Evolutionary conservation across 1,140 invertebrate genomes (phyloP), one percentile per base, ranked within the genome.

Genomic region (Chelonus insularis): DNA sequence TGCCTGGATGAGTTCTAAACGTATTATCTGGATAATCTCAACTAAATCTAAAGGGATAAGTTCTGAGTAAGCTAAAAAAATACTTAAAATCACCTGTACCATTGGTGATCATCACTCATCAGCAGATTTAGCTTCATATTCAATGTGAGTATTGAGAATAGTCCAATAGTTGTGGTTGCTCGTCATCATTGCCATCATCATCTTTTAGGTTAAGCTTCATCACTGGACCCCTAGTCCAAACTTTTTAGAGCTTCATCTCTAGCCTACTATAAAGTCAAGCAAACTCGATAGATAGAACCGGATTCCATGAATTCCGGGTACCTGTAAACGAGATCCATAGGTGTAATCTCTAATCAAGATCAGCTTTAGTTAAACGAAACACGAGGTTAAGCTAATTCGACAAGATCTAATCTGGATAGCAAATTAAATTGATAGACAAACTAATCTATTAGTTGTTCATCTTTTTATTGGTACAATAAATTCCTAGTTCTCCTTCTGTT

Each of bases 11-110:
- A 52, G 9, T 25, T 32, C 16, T 52, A 5, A 25, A 57, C 12
- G 43, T 25, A 62, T 62, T 57, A 52, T 52, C 56, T 23, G 34
- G 55, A 63, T 63, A 58, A 63, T 63, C 61, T 20, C 58, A 14
- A 37, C 45, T 11, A 11, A 16, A 48, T 34, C 43, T 57, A 29
- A 50, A 18, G 20, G 47, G 57, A 59, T 20, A 23, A 45, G 21
- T n/a, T n/a, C n/a, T n/a, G n/a, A n/a, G n/a, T n/a, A n/a, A n/a
- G n/a, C n/a, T n/a, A n/a, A n/a, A n/a, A n/a, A n/a, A n/a, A n/a
- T n/a, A n/a, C n/a, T n/a, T n/a, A n/a, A n/a, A n/a, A n/a, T n/a
- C n/a, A n/a, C n/a, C n/a, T n/a, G n/a, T n/a, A n/a, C n/a, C n/a
- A n/a, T n/a, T n/a, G n/a, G n/a, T n/a, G n/a, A n/a, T n/a, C n/a